phyloP scores from a whole-genome alignment of 92 coral and sea anemone species.

The Virgularia gustaviana region DNA sequence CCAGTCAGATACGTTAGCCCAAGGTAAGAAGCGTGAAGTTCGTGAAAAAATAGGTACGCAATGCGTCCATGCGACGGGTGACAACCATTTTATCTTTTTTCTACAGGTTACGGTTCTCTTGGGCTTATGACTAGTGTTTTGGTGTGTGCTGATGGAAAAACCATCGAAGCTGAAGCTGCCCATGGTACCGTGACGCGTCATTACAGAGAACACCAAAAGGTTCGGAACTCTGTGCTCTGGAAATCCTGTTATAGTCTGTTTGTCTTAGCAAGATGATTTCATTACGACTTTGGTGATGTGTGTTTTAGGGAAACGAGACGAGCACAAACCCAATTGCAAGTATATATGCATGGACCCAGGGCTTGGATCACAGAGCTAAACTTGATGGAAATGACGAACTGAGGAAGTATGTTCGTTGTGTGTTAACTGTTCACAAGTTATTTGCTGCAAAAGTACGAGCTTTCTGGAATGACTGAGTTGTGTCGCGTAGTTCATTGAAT shows the following conservation, averaged over 20 bases:
- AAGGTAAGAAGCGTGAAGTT: constrained; percentile 52
- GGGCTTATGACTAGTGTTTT: constrained; percentile 98
- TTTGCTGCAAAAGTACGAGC: no score
- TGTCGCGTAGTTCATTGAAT: no score
- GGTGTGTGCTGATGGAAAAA: constrained; percentile 95
- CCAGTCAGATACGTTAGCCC: constrained; percentile 96
- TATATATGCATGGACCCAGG: constrained; percentile 97
- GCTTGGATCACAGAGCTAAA: constrained; percentile 88
- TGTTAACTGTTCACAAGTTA: no score
- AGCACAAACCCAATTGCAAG: constrained; percentile 96
- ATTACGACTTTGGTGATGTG: background rate
- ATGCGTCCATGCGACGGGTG: no score
- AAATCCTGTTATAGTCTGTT: background rate
- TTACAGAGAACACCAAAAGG: constrained; percentile 94
- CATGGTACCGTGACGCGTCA: constrained; percentile 99
- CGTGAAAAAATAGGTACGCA: background rate
- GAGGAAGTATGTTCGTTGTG: constrained; percentile 52
- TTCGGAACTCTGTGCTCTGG: background rate
- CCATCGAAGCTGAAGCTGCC: constrained; percentile 97
- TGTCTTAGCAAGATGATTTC: background rate
- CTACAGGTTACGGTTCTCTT: constrained; percentile 93
- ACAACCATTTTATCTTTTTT: background rate
- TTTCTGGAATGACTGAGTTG: no score
- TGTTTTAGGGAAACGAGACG: constrained; percentile 73
- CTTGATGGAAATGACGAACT: constrained; percentile 83